Conservation (phyloP, 2,113 vertebrate genomes). For the Alexandromys fortis region DNA sequence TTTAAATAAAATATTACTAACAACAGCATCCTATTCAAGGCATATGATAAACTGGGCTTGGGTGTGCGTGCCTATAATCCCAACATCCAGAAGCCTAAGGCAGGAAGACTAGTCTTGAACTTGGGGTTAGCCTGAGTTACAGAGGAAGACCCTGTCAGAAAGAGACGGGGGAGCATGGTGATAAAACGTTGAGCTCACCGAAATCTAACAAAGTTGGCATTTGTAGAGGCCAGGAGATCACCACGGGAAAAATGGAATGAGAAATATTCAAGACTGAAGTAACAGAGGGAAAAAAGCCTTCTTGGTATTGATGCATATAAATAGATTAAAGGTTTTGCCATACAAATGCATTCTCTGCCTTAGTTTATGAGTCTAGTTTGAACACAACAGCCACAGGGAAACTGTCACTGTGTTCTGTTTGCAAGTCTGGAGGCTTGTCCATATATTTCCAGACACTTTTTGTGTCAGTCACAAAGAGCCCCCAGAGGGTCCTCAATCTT, state of each 20-base stretch:
- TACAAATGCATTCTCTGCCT: neutral
- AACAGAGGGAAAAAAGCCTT: neutral
- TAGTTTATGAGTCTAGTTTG: slow-evolving; percentile 47
- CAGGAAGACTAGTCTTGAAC: neutral
- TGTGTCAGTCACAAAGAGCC: neutral
- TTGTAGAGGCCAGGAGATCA: neutral
- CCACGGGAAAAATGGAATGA: neutral
- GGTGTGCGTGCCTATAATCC: neutral
- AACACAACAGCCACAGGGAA: neutral
- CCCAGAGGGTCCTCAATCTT: slow-evolving; percentile 43
- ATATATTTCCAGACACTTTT: neutral
- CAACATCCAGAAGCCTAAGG: neutral
- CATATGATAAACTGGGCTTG: neutral
- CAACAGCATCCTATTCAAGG: neutral
- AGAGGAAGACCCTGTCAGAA: neutral
- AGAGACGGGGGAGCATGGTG: neutral
- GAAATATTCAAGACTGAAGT: neutral
- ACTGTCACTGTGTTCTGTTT: slow-evolving; percentile 22
- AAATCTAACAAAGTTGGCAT: neutral
- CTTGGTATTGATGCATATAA: neutral
- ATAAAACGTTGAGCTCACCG: neutral
- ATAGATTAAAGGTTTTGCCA: neutral
- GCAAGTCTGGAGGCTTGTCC: neutral
- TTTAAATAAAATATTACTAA: slow-evolving; percentile 45
- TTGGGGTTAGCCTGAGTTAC: neutral